Conservation (phyloP, 1,140 invertebrate genomes). For the Drosophila mojavensis region DNA sequence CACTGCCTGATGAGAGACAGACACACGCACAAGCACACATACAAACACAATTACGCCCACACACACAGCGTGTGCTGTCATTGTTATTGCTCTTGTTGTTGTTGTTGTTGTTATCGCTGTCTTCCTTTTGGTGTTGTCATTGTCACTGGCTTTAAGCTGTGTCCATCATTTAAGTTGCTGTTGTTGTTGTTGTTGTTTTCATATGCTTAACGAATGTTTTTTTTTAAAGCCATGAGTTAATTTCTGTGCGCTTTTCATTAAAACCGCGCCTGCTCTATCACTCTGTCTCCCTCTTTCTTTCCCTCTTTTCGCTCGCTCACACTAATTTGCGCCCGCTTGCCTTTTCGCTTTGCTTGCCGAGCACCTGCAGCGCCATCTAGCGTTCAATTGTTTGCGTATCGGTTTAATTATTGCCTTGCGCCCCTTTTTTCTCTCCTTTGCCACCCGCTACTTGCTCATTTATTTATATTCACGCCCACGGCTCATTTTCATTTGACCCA, state of each 20-base stretch:
- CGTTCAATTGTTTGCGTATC: slow-evolving; percentile 78
- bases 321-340: background rate
- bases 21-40: slow-evolving; percentile 17
- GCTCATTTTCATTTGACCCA: slow-evolving; percentile 58
- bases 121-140: slow-evolving; percentile 37
- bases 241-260: slow-evolving; percentile 18
- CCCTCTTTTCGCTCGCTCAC: slow-evolving; percentile 3
- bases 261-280: background rate
- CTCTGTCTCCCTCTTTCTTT: background rate
- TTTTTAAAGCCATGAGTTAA: slow-evolving; percentile 52
- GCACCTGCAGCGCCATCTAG: slow-evolving; percentile 65
- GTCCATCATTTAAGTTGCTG: slow-evolving; percentile 54
- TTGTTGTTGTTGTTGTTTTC: slow-evolving; percentile 59
- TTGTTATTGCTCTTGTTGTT: slow-evolving; percentile 44
- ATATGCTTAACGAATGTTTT: slow-evolving; percentile 53
- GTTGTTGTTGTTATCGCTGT: slow-evolving; percentile 36
- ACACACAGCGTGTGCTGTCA: slow-evolving; percentile 62
- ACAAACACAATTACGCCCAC: slow-evolving; percentile 28
- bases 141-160: slow-evolving; percentile 66
- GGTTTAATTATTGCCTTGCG: slow-evolving; percentile 74
- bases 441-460: slow-evolving; percentile 46
- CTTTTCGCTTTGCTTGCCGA: slow-evolving; percentile 42
- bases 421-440: slow-evolving; percentile 32
- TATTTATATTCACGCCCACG: slow-evolving; percentile 72
- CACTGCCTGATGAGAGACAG: slow-evolving; percentile 50